Evolutionary conservation across 2,888 invertebrate genomes (phyloP).

Genomic region (Apoda limacodes): DNA sequence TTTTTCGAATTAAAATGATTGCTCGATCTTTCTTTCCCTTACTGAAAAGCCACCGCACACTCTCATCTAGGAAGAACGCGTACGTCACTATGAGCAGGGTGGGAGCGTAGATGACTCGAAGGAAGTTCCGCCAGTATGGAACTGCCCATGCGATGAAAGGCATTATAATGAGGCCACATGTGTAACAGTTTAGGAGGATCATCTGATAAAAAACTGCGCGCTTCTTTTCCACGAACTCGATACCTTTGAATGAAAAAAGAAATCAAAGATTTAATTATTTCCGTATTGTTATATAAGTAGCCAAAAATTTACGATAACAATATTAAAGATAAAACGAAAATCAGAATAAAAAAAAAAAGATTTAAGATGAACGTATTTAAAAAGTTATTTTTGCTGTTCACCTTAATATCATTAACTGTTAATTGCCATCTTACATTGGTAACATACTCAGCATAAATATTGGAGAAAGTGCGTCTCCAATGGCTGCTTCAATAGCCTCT

Average conservation of each 20-base stretch:
- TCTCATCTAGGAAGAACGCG: constrained; percentile 53
- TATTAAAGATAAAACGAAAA: too few species aligned
- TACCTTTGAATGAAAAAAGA: constrained; percentile 40
- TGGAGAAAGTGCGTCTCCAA: constrained; percentile 56
- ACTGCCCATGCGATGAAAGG: constrained; percentile 53
- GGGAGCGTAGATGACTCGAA: constrained; percentile 54
- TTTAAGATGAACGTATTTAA: too few species aligned
- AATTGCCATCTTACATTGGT: too few species aligned
- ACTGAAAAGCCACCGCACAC: constrained; percentile 57
- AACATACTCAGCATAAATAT: constrained; percentile 61
- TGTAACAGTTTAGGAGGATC: constrained; percentile 57
- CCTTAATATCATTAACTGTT: too few species aligned
- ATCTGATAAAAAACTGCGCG: constrained; percentile 51
- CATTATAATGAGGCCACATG: constrained; percentile 49
- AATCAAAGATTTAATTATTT: too few species aligned
- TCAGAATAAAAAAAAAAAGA: too few species aligned
- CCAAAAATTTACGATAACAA: too few species aligned
- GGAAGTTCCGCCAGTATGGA: constrained; percentile 56
- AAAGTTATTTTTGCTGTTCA: too few species aligned
- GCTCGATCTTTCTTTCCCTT: constrained; percentile 47
- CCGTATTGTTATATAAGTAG: too few species aligned
- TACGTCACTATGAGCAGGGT: constrained; percentile 47
- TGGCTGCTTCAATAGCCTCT: constrained; percentile 49
- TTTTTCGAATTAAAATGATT: constrained; percentile 42
- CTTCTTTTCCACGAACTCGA: constrained; percentile 56